A percentile compares a stretch with the other conserved stretches of the same genome.
phyloP scores from a whole-genome alignment of 1,140 invertebrate species.

The Ceratina australensis region DNA sequence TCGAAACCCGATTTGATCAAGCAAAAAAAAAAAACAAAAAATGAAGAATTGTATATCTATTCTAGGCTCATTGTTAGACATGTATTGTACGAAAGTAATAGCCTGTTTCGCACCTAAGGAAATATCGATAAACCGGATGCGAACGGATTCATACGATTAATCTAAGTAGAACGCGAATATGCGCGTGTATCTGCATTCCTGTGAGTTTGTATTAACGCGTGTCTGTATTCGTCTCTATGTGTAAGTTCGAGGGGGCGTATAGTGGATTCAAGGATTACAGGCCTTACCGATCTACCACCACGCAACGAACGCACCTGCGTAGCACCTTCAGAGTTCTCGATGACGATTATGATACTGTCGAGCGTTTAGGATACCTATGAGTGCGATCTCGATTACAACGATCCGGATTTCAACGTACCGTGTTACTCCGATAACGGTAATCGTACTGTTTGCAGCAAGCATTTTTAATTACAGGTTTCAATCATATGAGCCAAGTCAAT shows the following conservation, averaged over 20 bases:
- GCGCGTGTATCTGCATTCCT: background rate
- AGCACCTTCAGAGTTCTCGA: slow-evolving; percentile 51
- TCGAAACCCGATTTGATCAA: slow-evolving; percentile 38
- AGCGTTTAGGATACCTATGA: background rate
- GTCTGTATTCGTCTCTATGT: background rate
- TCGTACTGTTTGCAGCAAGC: too few relatives aligned
- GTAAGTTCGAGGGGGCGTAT: slow-evolving; percentile 12
- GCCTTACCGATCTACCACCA: slow-evolving; percentile 18
- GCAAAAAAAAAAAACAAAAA: slow-evolving; percentile 66
- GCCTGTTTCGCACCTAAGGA: background rate
- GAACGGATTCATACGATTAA: slow-evolving; percentile 11
- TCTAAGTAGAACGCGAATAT: background rate
- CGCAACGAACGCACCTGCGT: slow-evolving; percentile 34
- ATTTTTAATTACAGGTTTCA: too few relatives aligned
- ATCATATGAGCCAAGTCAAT: too few relatives aligned
- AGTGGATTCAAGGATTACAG: slow-evolving; percentile 20
- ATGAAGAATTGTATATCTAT: slow-evolving; percentile 55
- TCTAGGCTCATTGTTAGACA: slow-evolving; percentile 59
- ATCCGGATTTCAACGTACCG: background rate
- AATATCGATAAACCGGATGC: background rate
- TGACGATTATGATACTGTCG: slow-evolving; percentile 26
- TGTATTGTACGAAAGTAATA: slow-evolving; percentile 42
- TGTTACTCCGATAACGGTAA: background rate
- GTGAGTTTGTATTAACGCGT: background rate
- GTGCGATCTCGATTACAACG: background rate